Evolutionary conservation across 2,888 invertebrate genomes (phyloP).

Genomic region (Amphipoea lucens): DNA sequence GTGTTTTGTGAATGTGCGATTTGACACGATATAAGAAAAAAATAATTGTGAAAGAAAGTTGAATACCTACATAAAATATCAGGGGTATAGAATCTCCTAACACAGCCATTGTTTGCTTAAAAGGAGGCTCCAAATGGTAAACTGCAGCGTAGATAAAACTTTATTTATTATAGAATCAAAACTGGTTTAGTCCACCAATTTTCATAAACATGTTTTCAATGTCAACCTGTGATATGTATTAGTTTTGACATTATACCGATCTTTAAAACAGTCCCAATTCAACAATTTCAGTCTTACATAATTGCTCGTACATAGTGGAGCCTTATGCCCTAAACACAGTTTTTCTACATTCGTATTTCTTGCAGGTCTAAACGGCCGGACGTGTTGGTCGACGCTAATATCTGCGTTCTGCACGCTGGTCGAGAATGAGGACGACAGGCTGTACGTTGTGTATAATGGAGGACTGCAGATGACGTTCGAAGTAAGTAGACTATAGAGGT

Average conservation of each 20-base stretch:
- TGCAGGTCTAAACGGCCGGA: constrained; percentile 95
- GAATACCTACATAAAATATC: not conserved
- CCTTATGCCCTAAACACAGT: constrained; percentile 9
- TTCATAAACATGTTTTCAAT: too few species aligned
- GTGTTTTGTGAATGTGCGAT: not conserved
- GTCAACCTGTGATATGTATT: not conserved
- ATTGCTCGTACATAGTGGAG: constrained; percentile 8
- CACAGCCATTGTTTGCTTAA: too few species aligned
- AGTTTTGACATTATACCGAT: not conserved
- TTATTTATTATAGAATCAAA: too few species aligned
- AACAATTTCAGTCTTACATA: not conserved
- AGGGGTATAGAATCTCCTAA: too few species aligned
- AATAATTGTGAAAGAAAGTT: not conserved
- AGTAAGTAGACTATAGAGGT: constrained; percentile 81
- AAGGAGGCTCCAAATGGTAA: too few species aligned
- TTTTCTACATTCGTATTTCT: constrained; percentile 19
- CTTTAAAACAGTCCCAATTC: not conserved
- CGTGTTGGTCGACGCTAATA: constrained; percentile 98
- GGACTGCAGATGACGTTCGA: constrained; percentile 95
- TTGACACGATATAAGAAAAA: not conserved
- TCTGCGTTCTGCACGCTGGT: constrained; percentile 96
- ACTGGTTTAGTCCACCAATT: too few species aligned
- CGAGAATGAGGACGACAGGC: constrained; percentile 96
- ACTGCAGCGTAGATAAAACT: too few species aligned
- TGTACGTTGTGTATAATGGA: constrained; percentile 97